A percentile compares a stretch with the other conserved stretches of the same genome.
These are phyloP conservation scores for Anthopleura sola DNA, from an alignment of 64 coral and sea anemone genomes.

Conservation along the genomic window DNA sequence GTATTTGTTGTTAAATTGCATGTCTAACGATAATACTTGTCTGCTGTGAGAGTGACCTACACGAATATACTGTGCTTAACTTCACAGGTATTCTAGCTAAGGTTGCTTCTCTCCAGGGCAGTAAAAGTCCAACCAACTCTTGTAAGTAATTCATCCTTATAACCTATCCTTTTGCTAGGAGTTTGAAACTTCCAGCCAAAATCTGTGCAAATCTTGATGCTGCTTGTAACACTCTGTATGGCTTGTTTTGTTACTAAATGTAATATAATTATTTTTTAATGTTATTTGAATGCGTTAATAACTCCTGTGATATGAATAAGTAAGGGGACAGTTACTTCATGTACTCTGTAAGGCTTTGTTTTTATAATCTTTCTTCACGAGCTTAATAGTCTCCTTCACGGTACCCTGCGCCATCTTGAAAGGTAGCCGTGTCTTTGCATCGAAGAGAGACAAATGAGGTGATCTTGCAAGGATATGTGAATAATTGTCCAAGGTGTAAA, in stretches of 20 bases:
- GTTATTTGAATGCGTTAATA: not conserved
- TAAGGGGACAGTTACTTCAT: not conserved
- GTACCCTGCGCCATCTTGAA: too few species aligned
- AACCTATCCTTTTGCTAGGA: not conserved
- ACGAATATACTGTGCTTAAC: constrained; percentile 23
- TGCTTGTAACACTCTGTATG: not conserved
- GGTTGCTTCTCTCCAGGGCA: constrained; percentile 89
- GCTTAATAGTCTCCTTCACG: too few species aligned
- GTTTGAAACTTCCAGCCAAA: not conserved
- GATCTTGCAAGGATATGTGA: too few species aligned
- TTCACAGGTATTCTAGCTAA: constrained; percentile 90
- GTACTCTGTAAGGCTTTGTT: not conserved
- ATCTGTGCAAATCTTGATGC: not conserved
- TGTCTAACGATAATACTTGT: constrained; percentile 10
- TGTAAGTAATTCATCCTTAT: constrained; percentile 24
- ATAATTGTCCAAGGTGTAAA: too few species aligned
- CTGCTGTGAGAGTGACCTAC: constrained; percentile 12
- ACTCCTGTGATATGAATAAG: not conserved
- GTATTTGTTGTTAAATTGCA: constrained; percentile 5
- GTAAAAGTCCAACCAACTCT: constrained; percentile 63
- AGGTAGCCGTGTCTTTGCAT: too few species aligned
- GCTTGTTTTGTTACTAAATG: not conserved
- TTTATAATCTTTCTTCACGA: not conserved
- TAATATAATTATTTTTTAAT: not conserved
- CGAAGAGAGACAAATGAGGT: too few species aligned